Evolutionary conservation across 2,888 invertebrate species (phyloP), one percentile per base, ranked within the genome.

Genomic region (Tinea semifulvella): DNA sequence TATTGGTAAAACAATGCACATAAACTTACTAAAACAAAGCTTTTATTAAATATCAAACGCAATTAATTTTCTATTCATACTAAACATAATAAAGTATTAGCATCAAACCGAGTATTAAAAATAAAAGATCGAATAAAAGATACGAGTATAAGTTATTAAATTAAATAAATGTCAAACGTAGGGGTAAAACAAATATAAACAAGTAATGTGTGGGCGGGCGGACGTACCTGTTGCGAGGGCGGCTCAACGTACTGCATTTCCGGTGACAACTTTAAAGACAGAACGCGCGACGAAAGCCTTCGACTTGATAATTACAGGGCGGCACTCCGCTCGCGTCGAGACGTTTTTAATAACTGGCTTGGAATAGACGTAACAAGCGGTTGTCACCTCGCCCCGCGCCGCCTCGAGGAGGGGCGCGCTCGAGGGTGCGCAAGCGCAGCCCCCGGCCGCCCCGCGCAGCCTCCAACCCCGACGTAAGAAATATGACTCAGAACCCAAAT

Each of bases 261-360:
- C 75, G 73, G 73, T 53, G 65, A 61, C 58, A 53, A 63, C 17
- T 16, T 14, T n/a, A 2, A 36, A 36, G 36, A 36, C 36, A 36
- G 8, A 31, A 31, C 17, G 64, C 60, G 64, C 65, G 65, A 70
- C 65, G 57, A 40, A 65, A 70, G 65, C 67, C 66, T 73, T 63
- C 72, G 74, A 75, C 71, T 71, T 68, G 67, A 74, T 80, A 80
- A 81, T 81, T 79, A 80, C 75, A 77, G 80, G 79, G 79, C 79
- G 80, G 79, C 67, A 55, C 79, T 74, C 80, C 79, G 75, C 65
- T 79, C 81, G 68, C 82, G 80, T 67, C 82, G 80, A 82, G 81
- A 81, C 76, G 82, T 81, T 82, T 82, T 82, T 82, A 82, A 82
- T 82, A 82, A 82, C 82, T 82, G 82, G 79, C 82, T 82, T 80